Conservation (phyloP, 1,140 invertebrate genomes). For the Eumaeus atala region DNA sequence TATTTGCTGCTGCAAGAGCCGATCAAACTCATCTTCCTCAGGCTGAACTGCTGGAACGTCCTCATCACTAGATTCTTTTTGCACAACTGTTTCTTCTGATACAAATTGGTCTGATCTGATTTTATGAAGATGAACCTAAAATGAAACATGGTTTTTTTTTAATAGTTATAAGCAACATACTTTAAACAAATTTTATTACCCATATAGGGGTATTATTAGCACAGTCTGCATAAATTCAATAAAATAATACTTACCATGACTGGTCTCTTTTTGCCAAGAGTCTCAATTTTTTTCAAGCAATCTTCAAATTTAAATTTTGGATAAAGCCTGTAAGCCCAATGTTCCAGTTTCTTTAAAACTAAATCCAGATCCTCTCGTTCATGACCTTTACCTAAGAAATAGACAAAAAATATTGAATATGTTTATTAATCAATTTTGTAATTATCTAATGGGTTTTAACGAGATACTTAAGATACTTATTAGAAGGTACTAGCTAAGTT, state of each 20-base stretch:
- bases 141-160: not conserved
- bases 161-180: not conserved
- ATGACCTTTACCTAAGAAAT: constrained; percentile 78
- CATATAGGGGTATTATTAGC: too few relatives aligned
- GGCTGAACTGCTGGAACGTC: constrained; percentile 31
- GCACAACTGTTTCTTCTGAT: constrained; percentile 50
- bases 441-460: too few relatives aligned
- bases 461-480: too few relatives aligned
- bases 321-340: constrained; percentile 93
- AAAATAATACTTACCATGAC: constrained; percentile 63
- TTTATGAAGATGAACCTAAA: constrained; percentile 61
- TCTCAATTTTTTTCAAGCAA: constrained; percentile 86
- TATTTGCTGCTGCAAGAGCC: constrained; percentile 65
- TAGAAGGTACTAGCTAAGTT: too few relatives aligned
- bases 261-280: constrained; percentile 83
- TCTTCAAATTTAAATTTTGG: constrained; percentile 92
- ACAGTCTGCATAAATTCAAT: too few relatives aligned
- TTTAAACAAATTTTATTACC: not conserved
- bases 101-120: constrained; percentile 58
- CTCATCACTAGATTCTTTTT: constrained; percentile 62
- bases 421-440: too few relatives aligned
- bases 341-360: constrained; percentile 88
- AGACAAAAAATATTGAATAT: constrained; percentile 1
- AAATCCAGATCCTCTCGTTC: constrained; percentile 88
- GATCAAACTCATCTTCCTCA: constrained; percentile 66